These are phyloP conservation scores for Chlamydotis undulata DNA, from an alignment of 2,113 vertebrate species.

Conservation along the genomic window DNA sequence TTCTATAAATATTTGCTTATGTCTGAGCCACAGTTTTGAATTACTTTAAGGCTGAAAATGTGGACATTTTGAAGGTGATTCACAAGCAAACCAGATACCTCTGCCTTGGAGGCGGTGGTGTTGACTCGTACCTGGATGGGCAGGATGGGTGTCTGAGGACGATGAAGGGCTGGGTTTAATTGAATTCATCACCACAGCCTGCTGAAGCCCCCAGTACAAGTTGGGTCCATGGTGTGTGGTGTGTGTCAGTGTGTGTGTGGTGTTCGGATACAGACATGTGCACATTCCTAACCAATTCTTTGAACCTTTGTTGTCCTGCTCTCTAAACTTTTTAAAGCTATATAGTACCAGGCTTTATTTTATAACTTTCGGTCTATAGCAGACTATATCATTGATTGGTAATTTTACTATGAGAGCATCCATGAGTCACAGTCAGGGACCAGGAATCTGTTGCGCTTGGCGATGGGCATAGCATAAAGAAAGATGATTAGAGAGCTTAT, in stretches of 20 bases:
- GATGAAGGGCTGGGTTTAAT: background rate
- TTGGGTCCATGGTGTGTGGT: background rate
- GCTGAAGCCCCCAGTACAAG: background rate
- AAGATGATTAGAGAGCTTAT: background rate
- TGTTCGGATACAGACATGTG: fast-evolving
- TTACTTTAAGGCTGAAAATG: background rate
- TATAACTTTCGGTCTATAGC: background rate
- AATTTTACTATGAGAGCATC: background rate
- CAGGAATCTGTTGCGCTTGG: background rate
- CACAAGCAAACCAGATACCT: background rate
- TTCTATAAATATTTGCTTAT: background rate
- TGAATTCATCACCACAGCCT: background rate
- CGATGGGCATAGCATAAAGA: background rate
- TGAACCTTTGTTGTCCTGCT: background rate
- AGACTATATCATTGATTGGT: background rate
- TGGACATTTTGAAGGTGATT: background rate
- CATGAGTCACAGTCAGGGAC: background rate
- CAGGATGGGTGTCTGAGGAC: background rate
- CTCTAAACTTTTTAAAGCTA: background rate
- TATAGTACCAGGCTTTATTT: background rate
- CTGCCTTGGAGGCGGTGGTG: background rate
- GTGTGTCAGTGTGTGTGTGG: no score
- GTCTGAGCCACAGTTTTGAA: background rate
- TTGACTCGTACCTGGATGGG: fast-evolving
- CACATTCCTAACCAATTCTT: fast-evolving